These are phyloP conservation scores for Atopsyche davidsoni DNA, from an alignment of 1,140 invertebrate species.

Conservation along the genomic window DNA sequence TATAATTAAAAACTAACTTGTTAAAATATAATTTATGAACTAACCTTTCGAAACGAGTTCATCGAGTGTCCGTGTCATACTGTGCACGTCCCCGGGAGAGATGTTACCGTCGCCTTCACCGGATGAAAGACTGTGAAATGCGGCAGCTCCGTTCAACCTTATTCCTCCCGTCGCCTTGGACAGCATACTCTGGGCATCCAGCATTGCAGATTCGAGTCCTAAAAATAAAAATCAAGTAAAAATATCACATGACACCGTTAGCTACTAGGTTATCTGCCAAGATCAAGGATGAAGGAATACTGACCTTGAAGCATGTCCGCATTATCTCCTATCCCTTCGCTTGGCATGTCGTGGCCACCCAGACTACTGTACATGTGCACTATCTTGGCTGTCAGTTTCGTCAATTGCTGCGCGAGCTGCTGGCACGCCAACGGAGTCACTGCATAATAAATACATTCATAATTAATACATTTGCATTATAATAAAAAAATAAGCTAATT, in stretches of 20 bases:
- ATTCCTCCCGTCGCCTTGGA: conserved; percentile 30
- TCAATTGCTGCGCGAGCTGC: conserved; percentile 52
- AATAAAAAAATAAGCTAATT: not conserved
- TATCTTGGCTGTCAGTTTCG: conserved; percentile 52
- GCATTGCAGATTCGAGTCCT: conserved; percentile 50
- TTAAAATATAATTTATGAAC: conserved; percentile 1
- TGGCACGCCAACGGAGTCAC: conserved; percentile 54
- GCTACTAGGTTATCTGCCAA: not conserved
- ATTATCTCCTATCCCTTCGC: conserved; percentile 37
- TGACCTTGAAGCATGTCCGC: conserved; percentile 33
- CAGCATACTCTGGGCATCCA: conserved; percentile 51
- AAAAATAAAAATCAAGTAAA: not conserved
- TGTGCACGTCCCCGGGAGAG: conserved; percentile 31
- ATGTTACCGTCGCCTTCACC: conserved; percentile 31
- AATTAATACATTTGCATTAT: not conserved
- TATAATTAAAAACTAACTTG: not conserved
- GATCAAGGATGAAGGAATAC: conserved; percentile 6
- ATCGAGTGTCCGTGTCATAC: conserved; percentile 37
- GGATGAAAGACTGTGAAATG: conserved; percentile 6
- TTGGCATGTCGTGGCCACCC: conserved; percentile 33
- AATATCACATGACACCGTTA: not conserved
- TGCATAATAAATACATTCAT: conserved; percentile 42
- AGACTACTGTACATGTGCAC: conserved; percentile 54
- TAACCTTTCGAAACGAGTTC: conserved; percentile 41
- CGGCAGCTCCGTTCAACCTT: conserved; percentile 25